Conservation (phyloP, 2,888 invertebrate species). For the Zygaena filipendulae region DNA sequence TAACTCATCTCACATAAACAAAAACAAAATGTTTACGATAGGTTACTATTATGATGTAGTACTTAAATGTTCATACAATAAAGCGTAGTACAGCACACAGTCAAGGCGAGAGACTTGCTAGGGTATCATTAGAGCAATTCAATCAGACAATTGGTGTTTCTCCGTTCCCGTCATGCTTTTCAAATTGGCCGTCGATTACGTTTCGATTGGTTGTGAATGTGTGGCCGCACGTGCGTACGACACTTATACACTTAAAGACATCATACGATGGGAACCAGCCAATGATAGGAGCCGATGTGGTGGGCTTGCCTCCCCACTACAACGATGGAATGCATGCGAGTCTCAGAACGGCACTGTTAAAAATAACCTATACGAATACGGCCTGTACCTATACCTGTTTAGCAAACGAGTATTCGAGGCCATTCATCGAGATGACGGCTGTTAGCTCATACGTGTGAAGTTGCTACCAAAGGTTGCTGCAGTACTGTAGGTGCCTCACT, state of each 20-base stretch:
- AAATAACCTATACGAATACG: too few relatives aligned
- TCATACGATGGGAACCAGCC: conserved; percentile 57
- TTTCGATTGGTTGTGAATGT: conserved; percentile 37
- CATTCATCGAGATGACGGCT: too few relatives aligned
- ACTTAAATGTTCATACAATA: too few relatives aligned
- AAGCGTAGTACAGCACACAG: too few relatives aligned
- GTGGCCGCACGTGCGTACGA: conserved; percentile 27
- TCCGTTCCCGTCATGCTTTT: conserved; percentile 36
- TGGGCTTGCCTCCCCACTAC: conserved; percentile 65
- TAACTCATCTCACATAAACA: too few relatives aligned
- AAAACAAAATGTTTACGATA: too few relatives aligned
- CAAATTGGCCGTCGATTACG: conserved; percentile 52
- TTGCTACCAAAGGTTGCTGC: too few relatives aligned
- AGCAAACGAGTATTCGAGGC: conserved; percentile 36
- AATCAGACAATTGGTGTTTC: conserved; percentile 39
- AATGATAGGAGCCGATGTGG: conserved; percentile 40
- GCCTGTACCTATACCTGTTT: too few relatives aligned
- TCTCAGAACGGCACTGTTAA: conserved; percentile 58
- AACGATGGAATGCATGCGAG: conserved; percentile 49
- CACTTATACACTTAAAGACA: conserved; percentile 45
- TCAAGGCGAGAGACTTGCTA: conserved; percentile 50
- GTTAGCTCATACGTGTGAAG: too few relatives aligned
- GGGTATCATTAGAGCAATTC: conserved; percentile 46
- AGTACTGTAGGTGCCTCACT: too few relatives aligned
- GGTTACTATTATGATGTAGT: too few relatives aligned